Base-by-base conservation (phyloP, 1,140 invertebrate genomes). In the Trichonephila clavata region DNA sequence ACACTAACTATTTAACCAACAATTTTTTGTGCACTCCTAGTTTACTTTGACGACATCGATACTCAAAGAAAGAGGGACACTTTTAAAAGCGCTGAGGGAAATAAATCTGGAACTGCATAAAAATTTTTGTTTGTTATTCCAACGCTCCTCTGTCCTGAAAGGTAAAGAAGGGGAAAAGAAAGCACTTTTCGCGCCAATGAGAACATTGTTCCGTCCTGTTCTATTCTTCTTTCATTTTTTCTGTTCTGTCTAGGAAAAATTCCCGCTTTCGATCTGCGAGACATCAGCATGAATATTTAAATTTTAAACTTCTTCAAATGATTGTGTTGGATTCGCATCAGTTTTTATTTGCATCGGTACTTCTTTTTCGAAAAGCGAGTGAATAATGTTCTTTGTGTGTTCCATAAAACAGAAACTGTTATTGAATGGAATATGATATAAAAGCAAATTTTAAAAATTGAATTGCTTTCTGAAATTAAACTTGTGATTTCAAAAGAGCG, bases 1-100 rank as follows among this genome's bases (percentile, higher is more conserved):
- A 84, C 83, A 27, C 32, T 59, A 84, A 60, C 83, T 84, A 84
- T 84, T 84, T 84, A 60, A 84, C 83, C 83, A 60, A 27, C 24
- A 77, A 32, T 77, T 77, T 77, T 57, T 84, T 43, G 5, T 3
- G 18, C 18, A 57, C 57, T 24, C 81, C 10, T 6, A 84, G 81
- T 84, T 84, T 50, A 84, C 81, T 84, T 84, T 84, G 81, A 84
- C 81, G 81, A 59, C 81, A 84, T 84, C 50, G 43, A 84, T 84
- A 84, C 57, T 16, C 39, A 32, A 59, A 84, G 81, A 50, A 57
- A 57, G 32, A 39, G 50, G 50, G 21, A 57, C 81, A 84, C 81
- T 84, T 84, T 84, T 84, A 57, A 57, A n/a, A 57, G 43, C 50
- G 81, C 21, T 24, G 50, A 84, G 18, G 81, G 81, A 59, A 84